A percentile compares a stretch with the other conserved stretches of the same genome.
These are phyloP conservation scores for Rhyzopertha dominica DNA, from an alignment of 1,140 invertebrate genomes.

Conservation along the genomic window DNA sequence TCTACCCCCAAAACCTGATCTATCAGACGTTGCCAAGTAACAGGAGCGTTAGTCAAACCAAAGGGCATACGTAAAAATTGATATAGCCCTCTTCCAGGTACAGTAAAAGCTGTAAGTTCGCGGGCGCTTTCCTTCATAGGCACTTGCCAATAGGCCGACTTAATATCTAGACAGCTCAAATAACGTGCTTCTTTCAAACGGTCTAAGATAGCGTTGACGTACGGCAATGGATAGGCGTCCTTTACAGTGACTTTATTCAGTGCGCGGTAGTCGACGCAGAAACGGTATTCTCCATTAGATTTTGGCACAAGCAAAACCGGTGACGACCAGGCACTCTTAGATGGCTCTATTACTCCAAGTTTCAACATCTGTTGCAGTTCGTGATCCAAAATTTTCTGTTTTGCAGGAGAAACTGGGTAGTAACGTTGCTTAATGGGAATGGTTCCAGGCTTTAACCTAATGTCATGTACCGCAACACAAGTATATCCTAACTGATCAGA, in stretches of 20 bases:
- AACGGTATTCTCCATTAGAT: conserved; percentile 33
- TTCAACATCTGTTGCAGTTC: conserved; percentile 23
- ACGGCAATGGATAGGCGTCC: conserved; percentile 36
- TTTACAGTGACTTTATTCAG: conserved; percentile 45
- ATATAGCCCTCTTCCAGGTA: conserved; percentile 7
- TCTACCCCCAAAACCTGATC: conserved; percentile 19
- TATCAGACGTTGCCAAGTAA: conserved; percentile 14
- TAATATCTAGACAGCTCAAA: conserved; percentile 33
- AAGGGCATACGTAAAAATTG: conserved; percentile 9
- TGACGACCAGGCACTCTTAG: conserved; percentile 16
- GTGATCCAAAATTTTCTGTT: conserved; percentile 14
- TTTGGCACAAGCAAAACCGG: conserved; percentile 39
- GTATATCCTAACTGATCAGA: conserved; percentile 1
- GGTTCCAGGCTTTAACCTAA: not conserved
- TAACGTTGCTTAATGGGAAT: conserved; percentile 7
- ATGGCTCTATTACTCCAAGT: conserved; percentile 22
- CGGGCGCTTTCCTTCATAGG: conserved; percentile 17
- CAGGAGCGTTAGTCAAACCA: not conserved
- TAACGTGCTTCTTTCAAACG: not conserved
- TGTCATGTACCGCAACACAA: not conserved
- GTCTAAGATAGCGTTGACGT: conserved; percentile 13
- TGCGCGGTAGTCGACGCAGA: conserved; percentile 45
- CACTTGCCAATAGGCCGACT: conserved; percentile 39
- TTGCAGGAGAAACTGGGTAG: conserved; percentile 1
- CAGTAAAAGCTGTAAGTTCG: conserved; percentile 3